phyloP scores from a whole-genome alignment of 1,140 invertebrate genomes.

The Drosophila trapezifrons region DNA sequence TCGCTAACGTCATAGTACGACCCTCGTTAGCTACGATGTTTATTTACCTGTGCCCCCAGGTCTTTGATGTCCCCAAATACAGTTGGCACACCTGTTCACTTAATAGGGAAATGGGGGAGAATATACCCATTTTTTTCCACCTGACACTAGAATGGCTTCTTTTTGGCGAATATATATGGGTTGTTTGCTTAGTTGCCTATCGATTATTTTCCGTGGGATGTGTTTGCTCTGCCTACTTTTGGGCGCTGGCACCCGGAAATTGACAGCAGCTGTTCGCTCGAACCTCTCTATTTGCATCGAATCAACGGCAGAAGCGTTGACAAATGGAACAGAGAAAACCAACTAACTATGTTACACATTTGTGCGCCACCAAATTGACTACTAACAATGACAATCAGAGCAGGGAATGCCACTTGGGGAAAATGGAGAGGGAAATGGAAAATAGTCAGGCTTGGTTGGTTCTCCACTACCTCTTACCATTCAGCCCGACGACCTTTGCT shows the following conservation, averaged over 20 bases:
- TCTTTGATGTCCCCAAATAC: slow-evolving; percentile 10
- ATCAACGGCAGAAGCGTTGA: slow-evolving; percentile 45
- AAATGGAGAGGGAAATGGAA: slow-evolving; percentile 7
- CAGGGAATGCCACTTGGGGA: slow-evolving; percentile 36
- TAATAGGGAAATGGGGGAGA: slow-evolving; percentile 2
- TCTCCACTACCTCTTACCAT: slow-evolving; percentile 13
- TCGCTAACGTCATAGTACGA: slow-evolving; percentile 4
- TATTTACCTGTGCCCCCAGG: slow-evolving; percentile 10
- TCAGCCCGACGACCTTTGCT: slow-evolving; percentile 19
- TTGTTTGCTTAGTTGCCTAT: slow-evolving; percentile 41
- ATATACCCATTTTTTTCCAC: slow-evolving; percentile 4
- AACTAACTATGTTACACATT: slow-evolving; percentile 59
- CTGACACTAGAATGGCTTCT: slow-evolving; percentile 40
- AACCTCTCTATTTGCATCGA: slow-evolving; percentile 48
- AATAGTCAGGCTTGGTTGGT: slow-evolving; percentile 59
- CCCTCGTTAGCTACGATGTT: slow-evolving; percentile 15
- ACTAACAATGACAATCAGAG: slow-evolving; percentile 65
- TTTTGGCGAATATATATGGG: slow-evolving; percentile 24
- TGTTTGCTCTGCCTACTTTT: slow-evolving; percentile 47
- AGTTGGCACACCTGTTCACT: slow-evolving; percentile 33
- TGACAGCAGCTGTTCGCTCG: slow-evolving; percentile 24
- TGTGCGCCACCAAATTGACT: slow-evolving; percentile 64
- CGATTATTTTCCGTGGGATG: slow-evolving; percentile 34
- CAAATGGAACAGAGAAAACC: slow-evolving; percentile 29
- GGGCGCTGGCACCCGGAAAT: slow-evolving; percentile 32